Conservation (phyloP, 1,140 invertebrate genomes). For the Arion vulgaris region DNA sequence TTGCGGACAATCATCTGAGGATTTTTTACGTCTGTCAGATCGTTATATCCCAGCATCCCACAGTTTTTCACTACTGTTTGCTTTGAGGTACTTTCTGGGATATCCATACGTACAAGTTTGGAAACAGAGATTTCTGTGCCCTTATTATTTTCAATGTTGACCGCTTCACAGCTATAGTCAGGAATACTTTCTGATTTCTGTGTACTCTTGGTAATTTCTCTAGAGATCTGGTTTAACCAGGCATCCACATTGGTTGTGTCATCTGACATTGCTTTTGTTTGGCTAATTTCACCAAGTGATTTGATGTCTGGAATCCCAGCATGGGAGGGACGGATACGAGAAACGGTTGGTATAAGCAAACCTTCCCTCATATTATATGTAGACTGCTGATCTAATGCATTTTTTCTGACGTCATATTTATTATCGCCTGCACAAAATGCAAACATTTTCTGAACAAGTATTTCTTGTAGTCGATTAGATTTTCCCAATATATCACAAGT, state of each 20-base stretch:
- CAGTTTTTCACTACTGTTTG: background rate
- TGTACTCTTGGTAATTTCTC: background rate
- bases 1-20: background rate
- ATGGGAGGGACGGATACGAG: background rate
- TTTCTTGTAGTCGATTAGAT: background rate
- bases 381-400: background rate
- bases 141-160: background rate
- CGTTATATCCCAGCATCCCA: background rate
- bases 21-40: no score
- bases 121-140: background rate
- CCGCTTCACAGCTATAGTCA: background rate
- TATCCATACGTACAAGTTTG: background rate
- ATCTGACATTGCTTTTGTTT: background rate
- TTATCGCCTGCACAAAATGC: background rate
- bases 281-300: background rate
- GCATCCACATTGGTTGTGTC: background rate
- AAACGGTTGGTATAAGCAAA: background rate
- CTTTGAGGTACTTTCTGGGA: background rate
- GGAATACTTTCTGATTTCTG: background rate
- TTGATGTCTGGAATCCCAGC: background rate
- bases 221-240: background rate
- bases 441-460: background rate
- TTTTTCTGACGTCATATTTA: background rate
- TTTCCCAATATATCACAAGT: background rate
- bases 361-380: background rate